Evolutionary conservation across 2,113 vertebrate genomes (phyloP).

Genomic region (Dinomys branickii): DNA sequence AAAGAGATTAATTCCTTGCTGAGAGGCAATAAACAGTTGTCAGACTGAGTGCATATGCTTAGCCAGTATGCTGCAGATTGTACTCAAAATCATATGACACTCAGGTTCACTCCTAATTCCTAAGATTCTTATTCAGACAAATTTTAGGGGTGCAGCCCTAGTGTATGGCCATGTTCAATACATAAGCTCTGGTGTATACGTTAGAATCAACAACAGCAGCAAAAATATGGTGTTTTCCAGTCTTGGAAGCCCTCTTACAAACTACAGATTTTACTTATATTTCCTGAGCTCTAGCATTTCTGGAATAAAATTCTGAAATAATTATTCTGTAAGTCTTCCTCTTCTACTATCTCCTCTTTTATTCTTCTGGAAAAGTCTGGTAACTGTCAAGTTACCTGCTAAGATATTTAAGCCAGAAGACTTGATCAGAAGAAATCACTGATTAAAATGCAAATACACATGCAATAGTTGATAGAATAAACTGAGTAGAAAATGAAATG

Average conservation of each 20-base stretch:
- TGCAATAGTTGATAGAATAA: not conserved
- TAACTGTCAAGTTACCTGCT: not conserved
- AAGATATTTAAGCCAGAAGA: not conserved
- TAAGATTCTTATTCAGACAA: not conserved
- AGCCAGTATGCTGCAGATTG: not conserved
- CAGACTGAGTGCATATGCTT: not conserved
- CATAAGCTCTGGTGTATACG: not conserved
- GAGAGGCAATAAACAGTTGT: not conserved
- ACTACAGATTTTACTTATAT: not conserved
- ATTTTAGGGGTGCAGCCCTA: not conserved
- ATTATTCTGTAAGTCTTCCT: not conserved
- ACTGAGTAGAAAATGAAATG: slow-evolving; percentile 3
- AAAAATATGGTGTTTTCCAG: not conserved
- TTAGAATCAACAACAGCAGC: not conserved
- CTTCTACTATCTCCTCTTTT: not conserved
- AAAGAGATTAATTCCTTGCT: not conserved
- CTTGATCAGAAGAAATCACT: not conserved
- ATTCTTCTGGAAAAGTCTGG: not conserved
- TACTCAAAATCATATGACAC: not conserved
- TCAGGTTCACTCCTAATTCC: not conserved
- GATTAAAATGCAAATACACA: not conserved
- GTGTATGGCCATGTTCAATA: not conserved
- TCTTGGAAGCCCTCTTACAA: not conserved
- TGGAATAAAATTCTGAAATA: not conserved
- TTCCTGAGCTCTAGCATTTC: not conserved